Evolutionary conservation across 2,888 invertebrate species (phyloP).

Genomic region (Steinernema hermaphroditum): DNA sequence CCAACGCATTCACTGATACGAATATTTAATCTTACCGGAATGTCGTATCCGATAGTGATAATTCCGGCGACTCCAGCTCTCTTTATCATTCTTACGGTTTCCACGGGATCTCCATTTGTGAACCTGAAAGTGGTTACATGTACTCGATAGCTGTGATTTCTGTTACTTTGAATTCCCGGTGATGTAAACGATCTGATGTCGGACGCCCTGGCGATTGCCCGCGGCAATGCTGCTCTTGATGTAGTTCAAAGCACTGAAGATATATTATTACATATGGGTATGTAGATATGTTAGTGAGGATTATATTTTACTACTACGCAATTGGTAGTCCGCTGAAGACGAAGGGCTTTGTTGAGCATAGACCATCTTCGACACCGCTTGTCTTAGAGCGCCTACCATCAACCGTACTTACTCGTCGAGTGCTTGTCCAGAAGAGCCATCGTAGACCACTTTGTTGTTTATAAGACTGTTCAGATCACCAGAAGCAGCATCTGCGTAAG

Average conservation of each 20-base stretch:
- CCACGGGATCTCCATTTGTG: constrained; percentile 49
- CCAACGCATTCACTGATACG: neutral
- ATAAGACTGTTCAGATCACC: neutral
- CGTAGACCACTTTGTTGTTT: neutral
- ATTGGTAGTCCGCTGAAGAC: no score
- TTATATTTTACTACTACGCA: no score
- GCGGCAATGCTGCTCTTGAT: neutral
- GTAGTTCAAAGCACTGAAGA: constrained; percentile 18
- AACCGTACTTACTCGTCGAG: neutral
- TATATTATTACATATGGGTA: no score
- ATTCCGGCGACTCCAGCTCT: constrained; percentile 49
- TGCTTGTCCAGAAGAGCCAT: constrained; percentile 1
- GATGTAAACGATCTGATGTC: constrained; percentile 54
- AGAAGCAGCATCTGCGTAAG: neutral
- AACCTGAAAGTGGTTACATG: no score
- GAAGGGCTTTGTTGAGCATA: no score
- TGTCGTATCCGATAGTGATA: constrained; percentile 40
- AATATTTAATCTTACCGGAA: constrained; percentile 21
- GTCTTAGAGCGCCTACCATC: no score
- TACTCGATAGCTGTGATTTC: no score
- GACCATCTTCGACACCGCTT: no score
- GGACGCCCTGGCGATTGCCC: constrained; percentile 34
- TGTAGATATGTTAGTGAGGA: no score
- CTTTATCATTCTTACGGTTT: constrained; percentile 38
- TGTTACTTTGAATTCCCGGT: constrained; percentile 48